Evolutionary conservation across 2,113 vertebrate genomes (phyloP), one percentile per base, ranked within the genome.

Genomic region (Glaucidium brasilianum): DNA sequence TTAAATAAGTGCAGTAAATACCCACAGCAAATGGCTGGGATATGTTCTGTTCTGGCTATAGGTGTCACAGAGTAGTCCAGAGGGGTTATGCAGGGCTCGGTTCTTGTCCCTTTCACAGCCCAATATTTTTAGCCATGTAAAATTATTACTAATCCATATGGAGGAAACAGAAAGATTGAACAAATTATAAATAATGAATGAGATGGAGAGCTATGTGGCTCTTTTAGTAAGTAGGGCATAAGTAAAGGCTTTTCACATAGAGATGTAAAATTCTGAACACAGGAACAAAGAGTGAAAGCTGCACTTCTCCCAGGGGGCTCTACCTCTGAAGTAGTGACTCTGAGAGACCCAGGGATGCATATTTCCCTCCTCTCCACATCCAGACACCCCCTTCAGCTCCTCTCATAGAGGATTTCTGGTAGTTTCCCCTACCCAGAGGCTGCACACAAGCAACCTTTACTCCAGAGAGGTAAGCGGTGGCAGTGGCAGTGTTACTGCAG

Each of bases 231-330:
- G 53, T 80, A 90, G 78, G 66, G 74, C 81, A 62, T 58, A 66
- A 93, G 41, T 68, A 82, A 91, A 88, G 50, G 39, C 34, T 82
- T 91, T 91, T 82, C 74, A 63, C 20, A 11, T 0, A 0, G 27
- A 52, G 29, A 20, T 43, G 34, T 43, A 59, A 78, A 78, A 82
- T 52, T 59, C 64, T 92, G 84, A 52, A 52, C 59, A n/a, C 35
- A 52, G 43, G 41, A 80, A 68, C 18, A 62, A 52, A 35, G 45
- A 53, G 1, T 17, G 34, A 94, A 90, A 90, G 27, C 19, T 82
- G 25, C 30, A 7, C 5, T 76, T 55, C 37, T 37, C 32, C 0
- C 0, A 50, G 49, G 3, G 10, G 9, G 6, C 2, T 47, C 13
- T 49, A 1, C 10, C 30, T 50, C 34, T 1, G 1, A 71, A 63